phyloP scores from a whole-genome alignment of 2,797 vertebrate species.

The Scarus forsteni region DNA sequence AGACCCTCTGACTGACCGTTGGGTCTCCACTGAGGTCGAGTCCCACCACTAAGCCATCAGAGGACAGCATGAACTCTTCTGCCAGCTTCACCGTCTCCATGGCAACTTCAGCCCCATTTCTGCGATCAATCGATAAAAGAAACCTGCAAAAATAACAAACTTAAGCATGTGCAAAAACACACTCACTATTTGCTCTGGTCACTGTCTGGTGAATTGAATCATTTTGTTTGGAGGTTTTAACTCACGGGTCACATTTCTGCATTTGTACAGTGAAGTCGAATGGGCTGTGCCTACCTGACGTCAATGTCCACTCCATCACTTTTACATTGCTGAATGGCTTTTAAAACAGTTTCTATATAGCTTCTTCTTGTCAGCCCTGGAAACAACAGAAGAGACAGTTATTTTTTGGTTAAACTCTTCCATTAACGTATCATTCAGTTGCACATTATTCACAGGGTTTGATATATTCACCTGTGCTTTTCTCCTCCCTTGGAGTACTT shows the following conservation, averaged over 20 bases:
- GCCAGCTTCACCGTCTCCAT: constrained; percentile 95
- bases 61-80: constrained; percentile 91
- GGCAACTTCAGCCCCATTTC: constrained; percentile 89
- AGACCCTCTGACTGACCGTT: constrained; percentile 82
- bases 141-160: constrained; percentile 76
- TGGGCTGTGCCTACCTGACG: constrained; percentile 85
- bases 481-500: constrained; percentile 93
- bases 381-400: neutral
- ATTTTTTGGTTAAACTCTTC: too few species aligned
- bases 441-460: neutral
- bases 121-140: constrained; percentile 93
- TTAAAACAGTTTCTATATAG: constrained; percentile 92
- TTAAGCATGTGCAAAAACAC: neutral
- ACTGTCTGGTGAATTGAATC: too few species aligned
- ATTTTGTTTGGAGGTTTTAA: too few species aligned
- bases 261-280: neutral
- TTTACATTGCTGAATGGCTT: constrained; percentile 93
- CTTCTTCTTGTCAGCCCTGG: constrained; percentile 91
- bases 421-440: neutral
- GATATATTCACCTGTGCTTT: constrained; percentile 83
- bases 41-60: constrained; percentile 90
- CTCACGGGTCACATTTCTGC: neutral
- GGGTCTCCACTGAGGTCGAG: constrained; percentile 97
- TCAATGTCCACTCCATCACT: constrained; percentile 92
- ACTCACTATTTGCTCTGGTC: neutral